Base-by-base conservation (phyloP, 2,797 vertebrate species). In the Anguilla pacifica region DNA sequence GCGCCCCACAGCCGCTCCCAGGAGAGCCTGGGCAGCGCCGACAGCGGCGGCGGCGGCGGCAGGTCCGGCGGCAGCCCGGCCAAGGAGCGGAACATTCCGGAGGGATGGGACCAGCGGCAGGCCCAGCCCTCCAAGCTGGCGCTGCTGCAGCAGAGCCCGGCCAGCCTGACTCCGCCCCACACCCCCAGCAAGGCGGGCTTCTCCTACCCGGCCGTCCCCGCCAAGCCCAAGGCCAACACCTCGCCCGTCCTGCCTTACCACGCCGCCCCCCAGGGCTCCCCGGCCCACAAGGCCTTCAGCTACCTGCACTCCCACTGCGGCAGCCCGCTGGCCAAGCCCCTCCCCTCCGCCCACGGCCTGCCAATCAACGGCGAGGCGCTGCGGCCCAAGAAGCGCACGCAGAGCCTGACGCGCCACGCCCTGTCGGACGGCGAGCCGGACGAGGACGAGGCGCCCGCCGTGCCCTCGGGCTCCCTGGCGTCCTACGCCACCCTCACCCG, bases 401-500 rank as follows among this genome's bases (percentile, higher is more conserved):
- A 97, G 83, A 97, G 96, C 92, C 92, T 96, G 90, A 98, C 96
- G 87, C 98, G 98, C 83, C 97, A 97, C 0, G 96, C 98, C 0
- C 91, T 98, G 81, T 97, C 97, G 0, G 98, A 99, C 0, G 98
- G 97, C 0, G 98, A 99, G 77, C 93, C 95, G 0, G 98, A 98
- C 0, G 97, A 97, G 5, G 97, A 99, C 0, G 94, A 94, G 85
- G 96, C 96, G 92, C 96, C 96, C 0, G 53, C 88, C 0, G 43
- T 86, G 0, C 86, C 89, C 0, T 93, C 92, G 0, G 96, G 94
- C 22, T 92, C 94, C 11, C 86, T 99, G 90, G 95, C 97, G 22
- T 97, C 97, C 22, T 99, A 98, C 0, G 98, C 97, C 91, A 99
- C 98, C 0, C 94, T 99, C 61, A 98, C 97, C 0, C 96, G 98